These are phyloP conservation scores for Sebastes schlegelii DNA, from an alignment of 2,113 vertebrate species.

Conservation along the genomic window DNA sequence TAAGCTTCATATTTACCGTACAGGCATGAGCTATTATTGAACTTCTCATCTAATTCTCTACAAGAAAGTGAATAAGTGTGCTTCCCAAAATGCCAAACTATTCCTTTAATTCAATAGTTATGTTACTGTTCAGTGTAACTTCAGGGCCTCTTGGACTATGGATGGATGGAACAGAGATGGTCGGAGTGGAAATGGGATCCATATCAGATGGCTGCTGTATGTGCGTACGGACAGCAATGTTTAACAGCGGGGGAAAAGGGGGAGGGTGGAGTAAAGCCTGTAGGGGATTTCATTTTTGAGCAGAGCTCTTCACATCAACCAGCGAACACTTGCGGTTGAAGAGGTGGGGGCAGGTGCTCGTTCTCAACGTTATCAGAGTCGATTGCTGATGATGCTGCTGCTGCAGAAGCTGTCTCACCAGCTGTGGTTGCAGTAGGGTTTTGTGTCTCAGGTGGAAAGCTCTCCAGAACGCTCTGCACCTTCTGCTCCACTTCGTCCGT, in stretches of 20 bases:
- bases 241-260: constrained; percentile 15
- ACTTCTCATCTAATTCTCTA: background rate
- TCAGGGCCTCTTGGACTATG: constrained; percentile 11
- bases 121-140: background rate
- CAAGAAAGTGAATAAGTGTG: background rate
- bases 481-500: constrained; percentile 90
- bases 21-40: background rate
- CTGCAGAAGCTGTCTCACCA: background rate
- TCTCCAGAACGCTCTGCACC: constrained; percentile 90
- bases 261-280: constrained; percentile 29
- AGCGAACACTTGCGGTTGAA: constrained; percentile 94
- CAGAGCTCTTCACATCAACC: constrained; percentile 77
- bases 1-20: background rate
- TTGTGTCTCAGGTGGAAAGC: constrained; percentile 85
- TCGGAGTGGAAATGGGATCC: constrained; percentile 15
- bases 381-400: constrained; percentile 86
- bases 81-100: background rate
- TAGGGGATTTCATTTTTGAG: background rate
- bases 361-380: constrained; percentile 97
- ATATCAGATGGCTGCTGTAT: constrained; percentile 12
- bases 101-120: background rate
- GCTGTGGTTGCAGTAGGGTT: constrained; percentile 40
- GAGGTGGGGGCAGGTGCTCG: constrained; percentile 92
- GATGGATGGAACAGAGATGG: constrained; percentile 23
- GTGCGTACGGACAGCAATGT: constrained; percentile 30